Evolutionary conservation across 2,797 vertebrate genomes (phyloP).

Genomic region (Pitangus sulphuratus): DNA sequence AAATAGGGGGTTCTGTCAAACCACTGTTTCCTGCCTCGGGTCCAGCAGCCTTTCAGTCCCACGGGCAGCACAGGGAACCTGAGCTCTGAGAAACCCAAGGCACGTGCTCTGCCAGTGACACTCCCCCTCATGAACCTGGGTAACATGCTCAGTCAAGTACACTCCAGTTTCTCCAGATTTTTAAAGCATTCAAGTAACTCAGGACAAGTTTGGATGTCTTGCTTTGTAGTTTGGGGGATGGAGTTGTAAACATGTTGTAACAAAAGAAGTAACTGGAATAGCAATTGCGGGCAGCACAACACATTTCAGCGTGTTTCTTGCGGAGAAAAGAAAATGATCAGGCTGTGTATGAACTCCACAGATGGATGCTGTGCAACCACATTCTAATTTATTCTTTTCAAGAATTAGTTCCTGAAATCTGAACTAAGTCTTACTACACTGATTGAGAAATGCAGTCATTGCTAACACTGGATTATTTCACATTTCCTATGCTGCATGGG

Average conservation of each 20-base stretch:
- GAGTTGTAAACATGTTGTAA: neutral
- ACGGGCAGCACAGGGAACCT: accelerated
- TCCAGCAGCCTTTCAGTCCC: neutral
- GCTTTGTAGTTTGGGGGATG: neutral
- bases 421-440: neutral
- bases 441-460: neutral
- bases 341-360: neutral
- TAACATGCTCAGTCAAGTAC: neutral
- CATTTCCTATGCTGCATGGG: neutral
- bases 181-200: neutral
- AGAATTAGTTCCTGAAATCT: neutral
- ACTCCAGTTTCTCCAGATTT: neutral
- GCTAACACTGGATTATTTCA: neutral
- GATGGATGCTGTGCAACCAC: neutral
- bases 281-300: neutral
- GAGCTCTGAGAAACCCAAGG: neutral
- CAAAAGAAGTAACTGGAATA: neutral
- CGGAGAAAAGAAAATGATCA: neutral
- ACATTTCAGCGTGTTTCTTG: neutral
- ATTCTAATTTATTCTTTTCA: neutral
- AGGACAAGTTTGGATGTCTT: neutral
- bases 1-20: accelerated
- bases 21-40: neutral
- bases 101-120: accelerated
- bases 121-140: neutral